Evolutionary conservation across 2,888 invertebrate species (phyloP), one percentile per base, ranked within the genome.

Genomic region (Nebria brevicollis): DNA sequence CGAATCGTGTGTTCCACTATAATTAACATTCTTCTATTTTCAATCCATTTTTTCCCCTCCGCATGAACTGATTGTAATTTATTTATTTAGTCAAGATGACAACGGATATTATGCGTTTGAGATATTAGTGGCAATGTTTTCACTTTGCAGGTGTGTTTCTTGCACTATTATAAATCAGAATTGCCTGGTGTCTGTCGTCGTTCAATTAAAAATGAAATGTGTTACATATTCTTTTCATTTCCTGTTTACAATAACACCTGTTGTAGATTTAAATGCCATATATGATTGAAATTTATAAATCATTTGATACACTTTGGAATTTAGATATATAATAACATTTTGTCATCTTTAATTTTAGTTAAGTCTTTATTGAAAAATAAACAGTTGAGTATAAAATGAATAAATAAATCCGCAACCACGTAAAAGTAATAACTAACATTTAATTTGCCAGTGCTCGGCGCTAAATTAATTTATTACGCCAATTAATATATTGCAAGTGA

Each of bases 1-100:
- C 34, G 34, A 34, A 34, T 34, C 34, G 54, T 54, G 54, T 54
- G 54, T 54, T 54, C 13, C 54, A 54, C 54, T 54, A 54, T 54
- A 54, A 54, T 54, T 54, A 54, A 54, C 54, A 54, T 54, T 54
- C 54, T 54, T 54, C 54, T 54, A 54, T 54, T 54, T 54, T 54
- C 54, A 54, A 54, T 54, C 54, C 54, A 54, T 54, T 54, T 54
- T 54, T 54, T 54, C 2, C 43, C 10, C 43, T 0, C 43, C 43
- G 43, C 54, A 54, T 2, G 11, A 54, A 13, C 54, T 54, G 54
- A 54, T 54, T 54, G 54, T 54, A 54, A 54, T 54, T 54, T 54
- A 54, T 54, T 54, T 54, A 54, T 54, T 54, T 54, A 11, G 8
- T 54, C 54, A 54, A 54, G 54, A 54, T 54, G 54, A 54, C 54